phyloP scores from a whole-genome alignment of 2,888 invertebrate species.

The Micoletzkya japonica region DNA sequence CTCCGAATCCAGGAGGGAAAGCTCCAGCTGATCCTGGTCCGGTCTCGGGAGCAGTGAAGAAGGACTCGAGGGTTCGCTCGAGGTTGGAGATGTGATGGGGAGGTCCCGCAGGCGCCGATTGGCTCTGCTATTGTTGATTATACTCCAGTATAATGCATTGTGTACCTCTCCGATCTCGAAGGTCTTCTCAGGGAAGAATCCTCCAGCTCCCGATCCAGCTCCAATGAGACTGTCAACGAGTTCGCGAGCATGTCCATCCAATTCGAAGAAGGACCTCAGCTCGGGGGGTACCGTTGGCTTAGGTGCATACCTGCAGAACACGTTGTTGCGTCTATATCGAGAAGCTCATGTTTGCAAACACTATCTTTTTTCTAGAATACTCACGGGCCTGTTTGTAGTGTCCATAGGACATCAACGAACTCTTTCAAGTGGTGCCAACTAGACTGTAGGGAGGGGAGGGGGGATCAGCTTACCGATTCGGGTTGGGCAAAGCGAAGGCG shows the following conservation, averaged over 20 bases:
- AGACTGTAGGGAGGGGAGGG: no score
- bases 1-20: constrained; percentile 59
- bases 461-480: constrained; percentile 32
- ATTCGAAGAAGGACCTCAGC: constrained; percentile 59
- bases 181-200: constrained; percentile 63
- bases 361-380: no score
- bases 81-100: constrained; percentile 48
- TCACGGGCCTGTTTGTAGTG: no score
- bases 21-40: constrained; percentile 30
- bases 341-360: background rate
- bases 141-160: background rate
- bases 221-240: constrained; percentile 61
- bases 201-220: constrained; percentile 57
- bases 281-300: constrained; percentile 63
- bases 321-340: background rate
- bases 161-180: constrained; percentile 54
- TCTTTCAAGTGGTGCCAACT: no score
- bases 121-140: background rate
- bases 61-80: constrained; percentile 58
- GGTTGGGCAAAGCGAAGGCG: constrained; percentile 50
- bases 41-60: constrained; percentile 59
- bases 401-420: no score
- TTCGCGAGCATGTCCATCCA: constrained; percentile 63
- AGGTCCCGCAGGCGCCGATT: constrained; percentile 33
- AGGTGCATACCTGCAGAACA: constrained; percentile 45